Percentiles rank a stretch among this genome's conserved stretches.
phyloP scores from a whole-genome alignment of 2,888 invertebrate genomes.

The Pseudoips prasinana region DNA sequence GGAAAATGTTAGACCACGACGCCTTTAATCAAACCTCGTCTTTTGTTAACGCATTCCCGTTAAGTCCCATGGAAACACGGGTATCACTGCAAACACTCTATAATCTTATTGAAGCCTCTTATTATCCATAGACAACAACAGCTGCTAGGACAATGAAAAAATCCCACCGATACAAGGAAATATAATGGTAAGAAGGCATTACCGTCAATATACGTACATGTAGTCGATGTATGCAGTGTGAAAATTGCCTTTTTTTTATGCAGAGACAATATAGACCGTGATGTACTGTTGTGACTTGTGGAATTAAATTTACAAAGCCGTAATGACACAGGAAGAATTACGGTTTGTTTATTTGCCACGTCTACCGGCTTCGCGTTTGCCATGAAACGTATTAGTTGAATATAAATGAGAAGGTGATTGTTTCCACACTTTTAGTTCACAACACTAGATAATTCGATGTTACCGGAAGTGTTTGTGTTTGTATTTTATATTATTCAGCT shows the following conservation, averaged over 20 bases:
- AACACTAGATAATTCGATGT: not conserved
- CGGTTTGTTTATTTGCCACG: slow-evolving; percentile 26
- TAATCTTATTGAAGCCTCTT: slow-evolving; percentile 56
- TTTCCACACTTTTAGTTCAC: slow-evolving; percentile 5
- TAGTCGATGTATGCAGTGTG: slow-evolving; percentile 29
- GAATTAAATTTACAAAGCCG: slow-evolving; percentile 35
- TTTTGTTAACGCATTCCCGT: slow-evolving; percentile 67
- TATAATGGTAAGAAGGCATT: slow-evolving; percentile 56
- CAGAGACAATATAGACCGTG: slow-evolving; percentile 7
- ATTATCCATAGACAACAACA: slow-evolving; percentile 71
- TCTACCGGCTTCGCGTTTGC: slow-evolving; percentile 13
- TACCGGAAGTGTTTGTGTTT: too few relatives aligned
- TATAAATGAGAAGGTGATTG: slow-evolving; percentile 9
- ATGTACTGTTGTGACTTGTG: slow-evolving; percentile 31
- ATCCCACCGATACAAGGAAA: slow-evolving; percentile 63
- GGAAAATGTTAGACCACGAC: slow-evolving; percentile 48
- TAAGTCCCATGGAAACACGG: slow-evolving; percentile 62
- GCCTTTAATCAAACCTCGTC: slow-evolving; percentile 46
- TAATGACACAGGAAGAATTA: slow-evolving; percentile 22
- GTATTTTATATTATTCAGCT: too few relatives aligned
- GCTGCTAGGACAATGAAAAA: slow-evolving; percentile 65
- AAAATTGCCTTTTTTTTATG: slow-evolving; percentile 54
- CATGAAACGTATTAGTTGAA: slow-evolving; percentile 17
- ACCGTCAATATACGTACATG: slow-evolving; percentile 40
- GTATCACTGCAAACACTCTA: slow-evolving; percentile 59